A percentile compares a stretch with the other conserved stretches of the same genome.
These are phyloP conservation scores for Anoplius nigerrimus DNA, from an alignment of 2,888 invertebrate species.

Conservation along the genomic window DNA sequence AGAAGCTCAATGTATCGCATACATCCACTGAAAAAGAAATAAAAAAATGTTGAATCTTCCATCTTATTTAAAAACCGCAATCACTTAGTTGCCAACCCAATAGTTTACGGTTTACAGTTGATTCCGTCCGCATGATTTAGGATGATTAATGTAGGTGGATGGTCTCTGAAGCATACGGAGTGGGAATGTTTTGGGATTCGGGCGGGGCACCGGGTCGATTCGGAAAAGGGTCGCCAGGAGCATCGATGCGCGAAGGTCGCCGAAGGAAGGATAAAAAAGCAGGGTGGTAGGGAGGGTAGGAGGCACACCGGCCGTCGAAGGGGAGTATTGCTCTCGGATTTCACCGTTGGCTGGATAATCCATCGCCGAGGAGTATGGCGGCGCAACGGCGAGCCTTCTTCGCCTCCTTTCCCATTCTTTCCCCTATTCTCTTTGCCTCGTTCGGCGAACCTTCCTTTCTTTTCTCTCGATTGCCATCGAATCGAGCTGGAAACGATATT, in stretches of 20 bases:
- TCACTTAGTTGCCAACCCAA: background rate
- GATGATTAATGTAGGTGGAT: too few relatives aligned
- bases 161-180: too few relatives aligned
- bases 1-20: too few relatives aligned
- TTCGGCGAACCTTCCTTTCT: conserved; percentile 52
- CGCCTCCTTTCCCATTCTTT: conserved; percentile 18
- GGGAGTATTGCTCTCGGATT: conserved; percentile 7
- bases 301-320: background rate
- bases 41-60: too few relatives aligned
- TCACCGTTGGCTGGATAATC: conserved; percentile 46
- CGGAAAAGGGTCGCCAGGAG: conserved; percentile 6
- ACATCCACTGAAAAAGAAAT: too few relatives aligned
- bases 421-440: conserved; percentile 4
- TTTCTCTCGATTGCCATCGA: conserved; percentile 58
- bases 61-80: too few relatives aligned
- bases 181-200: too few relatives aligned
- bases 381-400: too few relatives aligned
- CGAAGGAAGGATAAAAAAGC: conserved; percentile 11
- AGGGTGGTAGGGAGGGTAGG: too few relatives aligned
- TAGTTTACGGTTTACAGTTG: background rate
- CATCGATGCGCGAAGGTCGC: conserved; percentile 19
- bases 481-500: conserved; percentile 55
- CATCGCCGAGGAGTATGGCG: conserved; percentile 35
- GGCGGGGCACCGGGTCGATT: background rate
- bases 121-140: too few relatives aligned